Conservation (phyloP, 2,888 invertebrate species). For the Embidobia sp. region DNA sequence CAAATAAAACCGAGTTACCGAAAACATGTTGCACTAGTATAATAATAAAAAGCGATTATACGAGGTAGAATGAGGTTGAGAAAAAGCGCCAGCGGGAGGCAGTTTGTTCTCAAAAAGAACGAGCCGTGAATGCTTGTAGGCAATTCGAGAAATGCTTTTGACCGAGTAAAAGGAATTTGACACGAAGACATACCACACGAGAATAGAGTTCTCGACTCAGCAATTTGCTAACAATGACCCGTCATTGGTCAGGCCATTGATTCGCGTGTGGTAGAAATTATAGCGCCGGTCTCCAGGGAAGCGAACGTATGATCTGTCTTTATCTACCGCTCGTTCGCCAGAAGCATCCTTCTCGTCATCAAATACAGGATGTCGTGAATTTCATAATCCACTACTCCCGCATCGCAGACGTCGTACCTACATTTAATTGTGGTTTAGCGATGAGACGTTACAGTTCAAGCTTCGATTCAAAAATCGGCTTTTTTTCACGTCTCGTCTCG, state of each 20-base stretch:
- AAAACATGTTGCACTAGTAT: constrained; percentile 13
- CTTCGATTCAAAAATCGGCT: too few species aligned
- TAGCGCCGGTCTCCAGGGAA: not conserved
- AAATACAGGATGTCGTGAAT: constrained; percentile 22
- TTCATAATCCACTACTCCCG: constrained; percentile 48
- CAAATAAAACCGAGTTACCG: too few species aligned
- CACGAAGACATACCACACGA: constrained; percentile 51
- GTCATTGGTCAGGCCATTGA: constrained; percentile 56
- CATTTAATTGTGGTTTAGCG: too few species aligned
- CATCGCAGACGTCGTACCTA: constrained; percentile 41
- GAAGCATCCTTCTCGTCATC: constrained; percentile 1
- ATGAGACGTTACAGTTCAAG: too few species aligned
- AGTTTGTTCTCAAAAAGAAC: constrained; percentile 29
- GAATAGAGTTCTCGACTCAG: constrained; percentile 51
- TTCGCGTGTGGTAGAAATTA: constrained; percentile 48
- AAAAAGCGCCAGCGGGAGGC: constrained; percentile 23
- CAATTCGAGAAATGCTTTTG: constrained; percentile 58
- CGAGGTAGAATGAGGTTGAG: constrained; percentile 8
- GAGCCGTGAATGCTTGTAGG: constrained; percentile 33
- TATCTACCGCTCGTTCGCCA: too few species aligned
- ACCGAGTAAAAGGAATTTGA: constrained; percentile 40
- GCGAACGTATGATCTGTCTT: too few species aligned
- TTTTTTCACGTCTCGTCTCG: too few species aligned
- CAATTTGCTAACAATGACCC: constrained; percentile 54
- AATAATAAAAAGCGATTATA: constrained; percentile 20